phyloP scores from a whole-genome alignment of 1,140 invertebrate genomes.

The Nephila pilipes region DNA sequence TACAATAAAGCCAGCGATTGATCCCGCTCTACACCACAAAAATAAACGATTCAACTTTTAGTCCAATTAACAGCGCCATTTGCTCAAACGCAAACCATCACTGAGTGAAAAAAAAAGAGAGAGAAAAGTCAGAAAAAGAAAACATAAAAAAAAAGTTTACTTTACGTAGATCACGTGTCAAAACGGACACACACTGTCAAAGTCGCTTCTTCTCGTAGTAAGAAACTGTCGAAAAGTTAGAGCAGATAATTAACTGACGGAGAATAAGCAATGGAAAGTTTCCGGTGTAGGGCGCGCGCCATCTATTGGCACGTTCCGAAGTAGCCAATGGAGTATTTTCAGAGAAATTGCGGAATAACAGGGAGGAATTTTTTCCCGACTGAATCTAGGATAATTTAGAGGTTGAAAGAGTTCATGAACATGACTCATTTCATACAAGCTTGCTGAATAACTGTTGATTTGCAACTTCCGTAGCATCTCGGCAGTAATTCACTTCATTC shows the following conservation, averaged over 20 bases:
- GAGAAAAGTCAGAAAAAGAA: neutral
- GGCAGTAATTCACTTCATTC: constrained; percentile 13
- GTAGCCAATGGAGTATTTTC: neutral
- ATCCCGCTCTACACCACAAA: constrained; percentile 8
- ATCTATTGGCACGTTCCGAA: neutral
- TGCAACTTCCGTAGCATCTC: constrained; percentile 15
- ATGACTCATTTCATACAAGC: neutral
- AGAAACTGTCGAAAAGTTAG: constrained; percentile 29
- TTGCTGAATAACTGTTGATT: constrained; percentile 35
- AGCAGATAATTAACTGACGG: constrained; percentile 3
- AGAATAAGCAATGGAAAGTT: constrained; percentile 3
- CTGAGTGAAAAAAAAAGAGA: neutral
- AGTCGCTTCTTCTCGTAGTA: neutral
- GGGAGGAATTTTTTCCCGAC: neutral
- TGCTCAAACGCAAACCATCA: constrained; percentile 4
- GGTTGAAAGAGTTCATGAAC: constrained; percentile 43
- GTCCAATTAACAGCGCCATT: constrained; percentile 30
- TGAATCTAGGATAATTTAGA: neutral
- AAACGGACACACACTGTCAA: constrained; percentile 34
- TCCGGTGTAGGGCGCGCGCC: neutral
- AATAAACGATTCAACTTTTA: constrained; percentile 18
- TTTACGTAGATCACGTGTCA: constrained; percentile 43
- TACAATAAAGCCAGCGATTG: neutral
- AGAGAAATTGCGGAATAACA: neutral
- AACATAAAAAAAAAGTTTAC: neutral